These are phyloP conservation scores for Sebastes trivittatus DNA, from an alignment of 2,797 vertebrate genomes.

Conservation along the genomic window DNA sequence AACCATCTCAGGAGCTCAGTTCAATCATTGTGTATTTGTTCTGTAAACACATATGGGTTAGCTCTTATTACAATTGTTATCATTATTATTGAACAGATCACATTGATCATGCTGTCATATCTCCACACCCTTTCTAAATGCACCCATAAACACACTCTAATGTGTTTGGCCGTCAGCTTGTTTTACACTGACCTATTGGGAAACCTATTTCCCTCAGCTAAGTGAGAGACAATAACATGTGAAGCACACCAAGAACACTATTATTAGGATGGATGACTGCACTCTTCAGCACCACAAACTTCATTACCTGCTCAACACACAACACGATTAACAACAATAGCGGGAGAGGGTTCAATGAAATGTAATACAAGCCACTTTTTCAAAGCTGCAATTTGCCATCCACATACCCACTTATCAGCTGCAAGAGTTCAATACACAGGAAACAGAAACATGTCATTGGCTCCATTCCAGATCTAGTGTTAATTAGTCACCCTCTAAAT, in stretches of 20 bases:
- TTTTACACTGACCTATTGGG: slow-evolving; percentile 44
- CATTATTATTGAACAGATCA: neutral
- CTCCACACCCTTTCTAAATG: neutral
- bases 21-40: neutral
- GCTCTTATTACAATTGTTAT: neutral
- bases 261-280: slow-evolving; percentile 50
- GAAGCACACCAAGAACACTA: slow-evolving; percentile 36
- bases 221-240: slow-evolving; percentile 57
- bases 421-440: slow-evolving; percentile 27
- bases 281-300: slow-evolving; percentile 33
- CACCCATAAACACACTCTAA: neutral
- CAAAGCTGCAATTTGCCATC: slow-evolving; percentile 32
- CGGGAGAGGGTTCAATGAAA: slow-evolving; percentile 29
- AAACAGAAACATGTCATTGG: slow-evolving; percentile 31
- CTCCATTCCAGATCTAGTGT: slow-evolving; percentile 30
- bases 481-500: slow-evolving; percentile 58
- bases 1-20: neutral
- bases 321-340: slow-evolving; percentile 45
- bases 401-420: slow-evolving; percentile 12
- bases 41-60: neutral
- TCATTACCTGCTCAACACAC: slow-evolving; percentile 60
- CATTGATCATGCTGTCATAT: slow-evolving; percentile 19
- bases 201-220: slow-evolving; percentile 48
- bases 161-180: neutral
- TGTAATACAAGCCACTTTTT: slow-evolving; percentile 30